These are phyloP conservation scores for Orthosia cruda DNA, from an alignment of 2,888 invertebrate genomes.

Conservation along the genomic window DNA sequence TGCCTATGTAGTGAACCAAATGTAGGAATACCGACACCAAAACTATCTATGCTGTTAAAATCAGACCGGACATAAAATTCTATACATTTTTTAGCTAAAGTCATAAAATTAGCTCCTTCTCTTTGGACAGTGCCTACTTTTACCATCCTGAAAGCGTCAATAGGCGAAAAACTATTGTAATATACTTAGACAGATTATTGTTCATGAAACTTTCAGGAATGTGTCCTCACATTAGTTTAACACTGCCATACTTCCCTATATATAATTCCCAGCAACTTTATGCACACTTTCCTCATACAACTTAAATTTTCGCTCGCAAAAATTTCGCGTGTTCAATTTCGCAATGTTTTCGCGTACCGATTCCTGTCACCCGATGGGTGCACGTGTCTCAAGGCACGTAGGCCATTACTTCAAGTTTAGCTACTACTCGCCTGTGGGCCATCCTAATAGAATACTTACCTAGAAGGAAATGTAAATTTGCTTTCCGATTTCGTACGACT, in stretches of 20 bases:
- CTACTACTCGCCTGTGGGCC: constrained; percentile 45
- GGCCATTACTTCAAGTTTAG: constrained; percentile 67
- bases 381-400: constrained; percentile 69
- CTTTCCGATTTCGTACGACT: constrained; percentile 55
- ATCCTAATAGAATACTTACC: constrained; percentile 61
- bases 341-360: constrained; percentile 63
- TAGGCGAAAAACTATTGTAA: too few species aligned
- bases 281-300: neutral
- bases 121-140: too few species aligned
- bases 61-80: too few species aligned
- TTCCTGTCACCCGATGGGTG: constrained; percentile 63
- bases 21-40: neutral
- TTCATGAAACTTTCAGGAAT: neutral
- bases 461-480: constrained; percentile 62
- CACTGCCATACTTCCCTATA: neutral
- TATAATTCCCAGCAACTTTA: neutral
- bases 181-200: neutral
- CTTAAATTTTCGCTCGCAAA: constrained; percentile 9
- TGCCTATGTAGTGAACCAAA: neutral
- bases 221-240: too few species aligned
- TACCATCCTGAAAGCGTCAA: neutral
- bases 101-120: neutral
- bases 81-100: neutral
- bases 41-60: neutral
- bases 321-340: constrained; percentile 62